Conservation (phyloP, 2,888 invertebrate species). For the Drosophila lutescens region DNA sequence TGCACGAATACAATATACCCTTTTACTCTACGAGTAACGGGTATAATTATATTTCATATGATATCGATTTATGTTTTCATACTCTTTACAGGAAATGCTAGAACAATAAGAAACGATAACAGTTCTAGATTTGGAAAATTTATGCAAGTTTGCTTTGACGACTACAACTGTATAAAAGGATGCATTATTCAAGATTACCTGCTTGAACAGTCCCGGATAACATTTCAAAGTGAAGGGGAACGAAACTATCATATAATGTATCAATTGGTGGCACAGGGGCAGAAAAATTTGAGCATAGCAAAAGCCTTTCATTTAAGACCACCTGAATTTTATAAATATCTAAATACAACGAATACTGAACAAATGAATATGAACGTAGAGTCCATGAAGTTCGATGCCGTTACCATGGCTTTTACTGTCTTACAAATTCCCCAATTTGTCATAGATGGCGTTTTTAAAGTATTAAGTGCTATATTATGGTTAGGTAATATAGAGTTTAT, state of each 20-base stretch:
- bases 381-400: constrained; percentile 90
- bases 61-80: neutral
- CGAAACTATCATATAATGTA: constrained; percentile 97
- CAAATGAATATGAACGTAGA: constrained; percentile 88
- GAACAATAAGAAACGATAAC: constrained; percentile 96
- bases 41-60: no score
- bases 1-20: no score
- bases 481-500: constrained; percentile 93
- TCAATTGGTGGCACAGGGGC: constrained; percentile 94
- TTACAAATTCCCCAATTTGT: constrained; percentile 93
- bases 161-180: constrained; percentile 94
- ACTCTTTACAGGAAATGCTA: constrained; percentile 91
- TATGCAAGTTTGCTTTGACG: constrained; percentile 96
- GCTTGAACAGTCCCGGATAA: constrained; percentile 94
- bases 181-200: constrained; percentile 96
- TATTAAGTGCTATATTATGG: constrained; percentile 95
- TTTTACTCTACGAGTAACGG: no score
- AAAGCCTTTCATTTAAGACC: constrained; percentile 90
- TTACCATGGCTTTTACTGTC: constrained; percentile 94
- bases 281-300: constrained; percentile 90
- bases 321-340: constrained; percentile 91
- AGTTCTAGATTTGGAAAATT: constrained; percentile 97
- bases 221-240: constrained; percentile 94
- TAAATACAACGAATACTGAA: constrained; percentile 91
- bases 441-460: constrained; percentile 95